phyloP scores from a whole-genome alignment of 2,797 vertebrate genomes.

The Epinephelus awoara region DNA sequence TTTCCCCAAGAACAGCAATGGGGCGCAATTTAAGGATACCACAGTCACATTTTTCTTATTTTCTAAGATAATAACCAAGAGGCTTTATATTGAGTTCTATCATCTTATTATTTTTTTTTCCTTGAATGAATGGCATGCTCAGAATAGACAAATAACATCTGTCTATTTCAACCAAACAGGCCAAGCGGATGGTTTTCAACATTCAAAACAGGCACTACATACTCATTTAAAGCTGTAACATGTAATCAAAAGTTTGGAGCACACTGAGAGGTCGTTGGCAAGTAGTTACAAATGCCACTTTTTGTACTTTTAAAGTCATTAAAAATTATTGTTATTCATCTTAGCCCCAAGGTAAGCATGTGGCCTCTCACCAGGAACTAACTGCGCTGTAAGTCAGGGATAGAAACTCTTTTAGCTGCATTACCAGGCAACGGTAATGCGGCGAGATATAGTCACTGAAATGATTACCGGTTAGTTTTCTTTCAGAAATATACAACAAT shows the following conservation, averaged over 20 bases:
- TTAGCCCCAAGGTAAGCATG: background rate
- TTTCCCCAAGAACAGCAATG: conserved; percentile 43
- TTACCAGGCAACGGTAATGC: background rate
- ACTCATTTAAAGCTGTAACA: conserved; percentile 26
- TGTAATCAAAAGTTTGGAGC: conserved; percentile 23
- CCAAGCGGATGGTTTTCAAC: background rate
- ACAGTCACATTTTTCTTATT: conserved; percentile 49
- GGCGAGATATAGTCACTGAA: background rate
- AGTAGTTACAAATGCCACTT: background rate
- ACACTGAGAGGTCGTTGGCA: background rate
- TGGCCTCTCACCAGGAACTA: background rate
- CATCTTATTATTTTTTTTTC: conserved; percentile 19
- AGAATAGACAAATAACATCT: conserved; percentile 38
- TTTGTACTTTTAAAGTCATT: conserved; percentile 6
- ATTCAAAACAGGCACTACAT: conserved; percentile 7
- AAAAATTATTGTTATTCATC: conserved; percentile 2
- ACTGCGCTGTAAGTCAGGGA: background rate
- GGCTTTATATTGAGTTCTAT: conserved; percentile 34
- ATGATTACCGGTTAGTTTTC: background rate
- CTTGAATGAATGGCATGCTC: conserved; percentile 32
- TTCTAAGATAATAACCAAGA: conserved; percentile 56
- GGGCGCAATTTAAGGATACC: conserved; percentile 47
- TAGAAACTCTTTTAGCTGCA: background rate
- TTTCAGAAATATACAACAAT: background rate
- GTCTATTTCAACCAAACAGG: too few species aligned